Evolutionary conservation across 2,797 vertebrate genomes (phyloP).

Genomic region (Loris lydekkerianus): DNA sequence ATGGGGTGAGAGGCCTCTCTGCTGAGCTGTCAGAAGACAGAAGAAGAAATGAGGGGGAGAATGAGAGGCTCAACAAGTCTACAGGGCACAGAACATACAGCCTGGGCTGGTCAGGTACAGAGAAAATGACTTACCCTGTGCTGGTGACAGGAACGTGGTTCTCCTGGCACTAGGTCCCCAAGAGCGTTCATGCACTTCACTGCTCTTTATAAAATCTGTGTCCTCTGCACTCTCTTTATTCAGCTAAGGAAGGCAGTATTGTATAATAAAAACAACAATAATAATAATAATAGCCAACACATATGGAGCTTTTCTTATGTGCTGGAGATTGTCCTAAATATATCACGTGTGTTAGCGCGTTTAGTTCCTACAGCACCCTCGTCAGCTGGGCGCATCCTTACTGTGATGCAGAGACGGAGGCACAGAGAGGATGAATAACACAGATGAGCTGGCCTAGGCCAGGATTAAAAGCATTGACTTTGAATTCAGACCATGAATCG

Average conservation of each 20-base stretch:
- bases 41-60: neutral
- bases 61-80: neutral
- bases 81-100: accelerated
- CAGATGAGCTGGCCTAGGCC: neutral
- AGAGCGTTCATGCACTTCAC: neutral
- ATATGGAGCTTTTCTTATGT: neutral
- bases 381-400: neutral
- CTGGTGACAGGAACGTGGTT: neutral
- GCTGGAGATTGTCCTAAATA: neutral
- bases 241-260: neutral
- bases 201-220: neutral
- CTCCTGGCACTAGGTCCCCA: neutral
- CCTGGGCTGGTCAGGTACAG: neutral
- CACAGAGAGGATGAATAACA: neutral
- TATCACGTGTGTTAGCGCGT: neutral
- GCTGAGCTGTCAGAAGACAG: neutral
- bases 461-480: neutral
- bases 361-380: neutral
- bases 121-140: neutral
- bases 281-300: neutral
- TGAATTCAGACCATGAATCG: constrained; percentile 1
- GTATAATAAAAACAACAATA: neutral
- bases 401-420: neutral
- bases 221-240: neutral
- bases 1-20: neutral